Percentiles rank a stretch among this genome's conserved stretches.
phyloP scores from a whole-genome alignment of 2,888 invertebrate genomes.

The Erebia ligea region DNA sequence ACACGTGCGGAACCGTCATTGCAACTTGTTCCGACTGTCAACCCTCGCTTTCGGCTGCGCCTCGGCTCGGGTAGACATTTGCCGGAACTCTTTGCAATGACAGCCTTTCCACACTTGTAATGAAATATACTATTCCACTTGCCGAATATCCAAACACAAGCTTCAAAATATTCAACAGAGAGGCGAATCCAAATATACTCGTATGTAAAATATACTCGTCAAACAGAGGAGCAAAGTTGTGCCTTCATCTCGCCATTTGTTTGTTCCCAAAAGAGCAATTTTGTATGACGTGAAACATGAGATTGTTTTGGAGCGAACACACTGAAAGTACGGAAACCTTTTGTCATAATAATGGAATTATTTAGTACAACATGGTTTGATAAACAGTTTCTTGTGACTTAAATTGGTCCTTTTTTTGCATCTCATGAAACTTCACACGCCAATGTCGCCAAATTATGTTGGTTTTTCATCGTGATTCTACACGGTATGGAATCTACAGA shows the following conservation, averaged over 20 bases:
- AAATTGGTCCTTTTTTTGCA: too few relatives aligned
- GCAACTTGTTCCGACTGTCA: too few relatives aligned
- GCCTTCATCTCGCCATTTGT: conserved; percentile 23
- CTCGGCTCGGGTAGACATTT: too few relatives aligned
- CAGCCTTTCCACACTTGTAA: too few relatives aligned
- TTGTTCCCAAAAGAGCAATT: conserved; percentile 28
- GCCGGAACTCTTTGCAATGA: too few relatives aligned
- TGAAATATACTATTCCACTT: too few relatives aligned
- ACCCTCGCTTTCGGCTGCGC: too few relatives aligned
- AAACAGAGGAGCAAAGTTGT: conserved; percentile 25
- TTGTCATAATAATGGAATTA: conserved; percentile 9
- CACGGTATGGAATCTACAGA: too few relatives aligned
- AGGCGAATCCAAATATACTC: conserved; percentile 5
- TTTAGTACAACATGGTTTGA: background rate
- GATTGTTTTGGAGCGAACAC: conserved; percentile 20
- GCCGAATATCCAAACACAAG: background rate
- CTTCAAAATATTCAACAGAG: conserved; percentile 18
- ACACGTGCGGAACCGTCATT: too few relatives aligned
- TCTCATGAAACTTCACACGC: too few relatives aligned
- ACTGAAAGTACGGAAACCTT: conserved; percentile 7
- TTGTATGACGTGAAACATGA: conserved; percentile 24
- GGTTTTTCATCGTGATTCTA: too few relatives aligned
- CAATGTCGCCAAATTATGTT: too few relatives aligned
- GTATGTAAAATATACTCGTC: conserved; percentile 22
- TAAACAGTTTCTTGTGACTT: background rate